A percentile compares a stretch with the other conserved stretches of the same genome.
phyloP scores from a whole-genome alignment of 2,888 invertebrate genomes.

The Cataglyphis cursor region DNA sequence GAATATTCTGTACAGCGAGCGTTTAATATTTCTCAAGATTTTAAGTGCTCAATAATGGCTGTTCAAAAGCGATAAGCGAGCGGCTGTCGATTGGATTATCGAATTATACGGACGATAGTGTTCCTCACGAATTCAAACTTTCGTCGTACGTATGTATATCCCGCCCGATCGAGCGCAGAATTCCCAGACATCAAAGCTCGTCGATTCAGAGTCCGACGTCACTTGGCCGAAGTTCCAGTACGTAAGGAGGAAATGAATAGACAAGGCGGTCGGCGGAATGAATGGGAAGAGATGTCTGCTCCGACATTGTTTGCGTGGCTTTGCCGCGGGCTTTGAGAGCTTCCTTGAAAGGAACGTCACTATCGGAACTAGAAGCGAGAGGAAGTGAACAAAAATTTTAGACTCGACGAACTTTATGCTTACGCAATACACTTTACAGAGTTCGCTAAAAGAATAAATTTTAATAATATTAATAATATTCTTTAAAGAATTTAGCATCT shows the following conservation, averaged over 20 bases:
- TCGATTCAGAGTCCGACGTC: conserved; percentile 30
- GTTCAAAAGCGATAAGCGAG: neutral
- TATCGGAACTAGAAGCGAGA: neutral
- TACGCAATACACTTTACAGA: neutral
- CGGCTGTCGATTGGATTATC: conserved; percentile 18
- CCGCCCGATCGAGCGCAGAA: conserved; percentile 21
- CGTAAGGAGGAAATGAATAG: conserved; percentile 53
- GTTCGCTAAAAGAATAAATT: neutral
- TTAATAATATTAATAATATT: neutral
- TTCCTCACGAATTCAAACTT: conserved; percentile 30
- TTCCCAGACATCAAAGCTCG: conserved; percentile 52
- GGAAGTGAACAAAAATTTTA: neutral
- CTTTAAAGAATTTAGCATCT: neutral
- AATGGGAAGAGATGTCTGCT: conserved; percentile 42
- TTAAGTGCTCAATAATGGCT: conserved; percentile 31
- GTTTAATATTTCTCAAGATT: conserved; percentile 40
- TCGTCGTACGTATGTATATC: conserved; percentile 1
- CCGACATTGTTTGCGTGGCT: conserved; percentile 47
- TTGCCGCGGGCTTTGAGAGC: conserved; percentile 19
- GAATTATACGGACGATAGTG: conserved; percentile 33
- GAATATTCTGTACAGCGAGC: neutral
- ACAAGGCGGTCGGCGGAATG: conserved; percentile 30
- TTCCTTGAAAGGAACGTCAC: conserved; percentile 16
- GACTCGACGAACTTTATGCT: neutral
- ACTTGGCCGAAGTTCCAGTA: conserved; percentile 36